Evolutionary conservation across 1,140 invertebrate species (phyloP), one percentile per base, ranked within the genome.

Genomic region (Calliphora vicina): DNA sequence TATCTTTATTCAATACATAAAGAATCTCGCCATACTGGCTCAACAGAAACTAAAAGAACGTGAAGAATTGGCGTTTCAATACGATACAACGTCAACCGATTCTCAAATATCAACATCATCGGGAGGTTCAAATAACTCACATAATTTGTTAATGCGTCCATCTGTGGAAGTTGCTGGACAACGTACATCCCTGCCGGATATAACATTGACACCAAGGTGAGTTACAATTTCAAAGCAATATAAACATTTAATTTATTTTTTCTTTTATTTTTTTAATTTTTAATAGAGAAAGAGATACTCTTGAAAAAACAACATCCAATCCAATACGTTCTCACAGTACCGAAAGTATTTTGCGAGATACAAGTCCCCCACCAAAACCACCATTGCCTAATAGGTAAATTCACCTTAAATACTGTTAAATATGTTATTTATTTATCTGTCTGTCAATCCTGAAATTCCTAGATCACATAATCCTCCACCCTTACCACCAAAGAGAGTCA

Each of bases 351-450:
- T 84, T 92, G 83, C 85, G 92, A 83, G 93, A 94, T 90, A 92
- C 92, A 85, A 93, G 92, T 91, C 91, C 90, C 82, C 97, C 97
- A 80, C 97, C 97, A 3, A 98, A 98, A 91, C 97, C 97, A 71
- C 96, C 97, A 71, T 91, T 96, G 84, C 95, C 96, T 78, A 93
- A 93, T 86, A 92, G 93, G 93, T 93, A 91, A 87, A 74, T 15
- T 8, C 2, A 35, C 27, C n/a, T 74, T 74, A 27, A 27, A 12
- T 9, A 25, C 25, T 73, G 6, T 73, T 15, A 35, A 73, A 82
- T 3, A 25, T 74, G 23, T 74, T 23, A 25, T 74, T 73, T 50
- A 23, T 82, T 29, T 45, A 45, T 50, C 57, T 61, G n/a, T n/a
- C n/a, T 61, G 17, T 27, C 10, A 81, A 15, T 8, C 80, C 9